phyloP scores from a whole-genome alignment of 1,140 invertebrate species.

The Thaumetopoea pityocampa region DNA sequence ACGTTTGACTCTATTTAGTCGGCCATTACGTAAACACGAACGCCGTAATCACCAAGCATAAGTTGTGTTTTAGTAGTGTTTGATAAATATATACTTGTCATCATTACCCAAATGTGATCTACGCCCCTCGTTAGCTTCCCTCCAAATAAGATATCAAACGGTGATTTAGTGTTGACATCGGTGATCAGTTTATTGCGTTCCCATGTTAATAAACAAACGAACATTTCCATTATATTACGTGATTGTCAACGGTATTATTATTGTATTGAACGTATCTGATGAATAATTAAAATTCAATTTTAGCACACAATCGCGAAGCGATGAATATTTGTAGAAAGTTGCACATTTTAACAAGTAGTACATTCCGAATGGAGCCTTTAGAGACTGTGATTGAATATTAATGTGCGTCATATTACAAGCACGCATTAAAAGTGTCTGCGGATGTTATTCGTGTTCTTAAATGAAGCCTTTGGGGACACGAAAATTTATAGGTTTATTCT shows the following conservation, averaged over 20 bases:
- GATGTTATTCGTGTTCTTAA: slow-evolving; percentile 51
- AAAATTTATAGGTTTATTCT: slow-evolving; percentile 69
- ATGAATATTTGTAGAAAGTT: slow-evolving; percentile 19
- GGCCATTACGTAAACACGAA: slow-evolving; percentile 71
- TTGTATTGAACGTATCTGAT: slow-evolving; percentile 17
- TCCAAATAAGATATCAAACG: slow-evolving; percentile 63
- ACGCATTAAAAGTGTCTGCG: slow-evolving; percentile 36
- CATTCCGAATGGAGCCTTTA: slow-evolving; percentile 15
- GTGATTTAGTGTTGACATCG: slow-evolving; percentile 49
- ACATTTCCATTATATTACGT: slow-evolving; percentile 32
- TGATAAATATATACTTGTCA: slow-evolving; percentile 65
- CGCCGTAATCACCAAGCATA: slow-evolving; percentile 61
- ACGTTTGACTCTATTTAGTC: slow-evolving; percentile 58
- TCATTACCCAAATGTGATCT: slow-evolving; percentile 67
- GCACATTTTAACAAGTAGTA: slow-evolving; percentile 1
- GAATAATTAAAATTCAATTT: slow-evolving; percentile 21
- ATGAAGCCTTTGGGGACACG: slow-evolving; percentile 53
- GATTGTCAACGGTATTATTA: slow-evolving; percentile 25
- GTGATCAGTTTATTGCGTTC: slow-evolving; percentile 69
- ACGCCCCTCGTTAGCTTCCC: slow-evolving; percentile 64
- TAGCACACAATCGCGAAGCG: slow-evolving; percentile 25
- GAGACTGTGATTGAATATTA: slow-evolving; percentile 46
- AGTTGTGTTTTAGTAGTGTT: slow-evolving; percentile 65
- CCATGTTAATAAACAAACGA: slow-evolving; percentile 42
- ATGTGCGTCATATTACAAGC: slow-evolving; percentile 33